Conservation (phyloP, 2,113 vertebrate species). For the Azemiops feae region DNA sequence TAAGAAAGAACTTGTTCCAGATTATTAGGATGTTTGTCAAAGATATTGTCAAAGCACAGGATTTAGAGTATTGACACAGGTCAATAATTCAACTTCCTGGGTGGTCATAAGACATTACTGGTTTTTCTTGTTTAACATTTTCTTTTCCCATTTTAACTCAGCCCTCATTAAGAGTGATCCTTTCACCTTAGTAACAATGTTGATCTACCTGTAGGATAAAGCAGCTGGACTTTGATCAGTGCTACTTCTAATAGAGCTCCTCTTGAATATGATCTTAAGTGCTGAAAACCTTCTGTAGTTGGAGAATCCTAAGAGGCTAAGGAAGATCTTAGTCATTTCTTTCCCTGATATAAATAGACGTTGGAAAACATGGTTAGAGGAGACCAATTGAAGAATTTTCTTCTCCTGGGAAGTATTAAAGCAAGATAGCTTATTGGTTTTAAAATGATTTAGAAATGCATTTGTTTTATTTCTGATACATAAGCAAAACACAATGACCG, state of each 20-base stretch:
- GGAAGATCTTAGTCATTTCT: neutral
- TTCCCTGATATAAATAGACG: neutral
- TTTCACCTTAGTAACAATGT: too few relatives aligned
- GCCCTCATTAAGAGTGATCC: neutral
- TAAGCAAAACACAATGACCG: neutral
- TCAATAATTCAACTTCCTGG: too few relatives aligned
- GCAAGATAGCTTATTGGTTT: neutral
- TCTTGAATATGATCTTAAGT: neutral
- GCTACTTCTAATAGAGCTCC: neutral
- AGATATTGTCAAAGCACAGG: too few relatives aligned
- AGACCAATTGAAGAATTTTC: too few relatives aligned
- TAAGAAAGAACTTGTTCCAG: too few relatives aligned
- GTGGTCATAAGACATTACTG: neutral
- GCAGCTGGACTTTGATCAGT: neutral
- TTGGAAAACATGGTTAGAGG: neutral
- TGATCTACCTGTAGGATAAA: neutral
- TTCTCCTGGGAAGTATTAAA: neutral
- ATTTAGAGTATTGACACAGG: too few relatives aligned
- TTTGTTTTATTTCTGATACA: neutral
- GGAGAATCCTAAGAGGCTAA: neutral
- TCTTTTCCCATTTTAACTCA: neutral
- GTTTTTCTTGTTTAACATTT: neutral
- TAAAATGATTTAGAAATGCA: neutral
- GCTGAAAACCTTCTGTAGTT: neutral
- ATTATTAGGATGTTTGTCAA: too few relatives aligned